These are phyloP conservation scores for Iguana delicatissima DNA, from an alignment of 2,797 vertebrate genomes.

Conservation along the genomic window DNA sequence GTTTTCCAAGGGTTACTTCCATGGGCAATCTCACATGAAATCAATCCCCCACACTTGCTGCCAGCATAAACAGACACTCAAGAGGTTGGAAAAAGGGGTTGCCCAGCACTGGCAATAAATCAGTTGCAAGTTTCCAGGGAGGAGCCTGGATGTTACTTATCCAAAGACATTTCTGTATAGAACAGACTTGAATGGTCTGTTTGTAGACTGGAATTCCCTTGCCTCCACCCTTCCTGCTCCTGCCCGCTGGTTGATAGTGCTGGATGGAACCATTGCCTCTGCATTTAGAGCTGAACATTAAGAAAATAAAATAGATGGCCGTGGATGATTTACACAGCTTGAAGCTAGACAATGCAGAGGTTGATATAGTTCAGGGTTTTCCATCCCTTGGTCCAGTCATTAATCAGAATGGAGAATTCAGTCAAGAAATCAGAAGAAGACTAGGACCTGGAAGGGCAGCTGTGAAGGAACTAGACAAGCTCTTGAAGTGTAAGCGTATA, in stretches of 20 bases:
- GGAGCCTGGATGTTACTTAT: neutral
- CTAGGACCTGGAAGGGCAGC: no score
- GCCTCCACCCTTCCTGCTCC: no score
- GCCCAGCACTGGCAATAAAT: neutral
- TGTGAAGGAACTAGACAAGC: no score
- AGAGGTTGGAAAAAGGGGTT: neutral
- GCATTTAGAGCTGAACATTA: no score
- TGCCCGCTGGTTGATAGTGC: neutral
- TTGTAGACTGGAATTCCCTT: neutral
- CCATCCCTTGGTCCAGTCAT: no score
- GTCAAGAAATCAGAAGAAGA: no score
- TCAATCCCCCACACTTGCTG: neutral
- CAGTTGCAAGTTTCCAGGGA: conserved; percentile 10
- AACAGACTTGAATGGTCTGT: neutral
- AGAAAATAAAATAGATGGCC: no score
- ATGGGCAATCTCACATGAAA: neutral
- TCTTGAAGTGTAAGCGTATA: no score
- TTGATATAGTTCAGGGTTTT: no score
- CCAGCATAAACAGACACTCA: conserved; percentile 6
- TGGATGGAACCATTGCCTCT: neutral
- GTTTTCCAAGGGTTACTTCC: neutral
- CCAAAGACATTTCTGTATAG: conserved; percentile 3
- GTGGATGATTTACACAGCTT: no score
- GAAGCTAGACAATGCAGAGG: no score
- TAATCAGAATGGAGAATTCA: no score